These are phyloP conservation scores for Amblyteles armatorius DNA, from an alignment of 2,888 invertebrate genomes.

Conservation along the genomic window DNA sequence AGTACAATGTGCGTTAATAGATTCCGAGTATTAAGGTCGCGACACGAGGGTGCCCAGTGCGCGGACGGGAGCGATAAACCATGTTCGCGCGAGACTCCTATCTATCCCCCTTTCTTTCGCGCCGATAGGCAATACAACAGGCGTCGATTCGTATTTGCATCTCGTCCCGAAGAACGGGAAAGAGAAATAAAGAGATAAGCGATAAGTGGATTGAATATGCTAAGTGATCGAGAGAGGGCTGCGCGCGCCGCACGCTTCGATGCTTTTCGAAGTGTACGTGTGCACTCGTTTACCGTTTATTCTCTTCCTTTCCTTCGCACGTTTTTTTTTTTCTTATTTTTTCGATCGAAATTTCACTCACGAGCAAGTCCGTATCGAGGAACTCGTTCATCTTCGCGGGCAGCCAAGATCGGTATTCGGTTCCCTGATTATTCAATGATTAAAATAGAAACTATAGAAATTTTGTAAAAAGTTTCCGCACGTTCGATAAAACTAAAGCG, in stretches of 20 bases:
- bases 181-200: constrained; percentile 40
- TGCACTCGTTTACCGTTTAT: constrained; percentile 7
- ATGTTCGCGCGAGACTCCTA: constrained; percentile 48
- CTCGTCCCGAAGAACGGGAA: constrained; percentile 6
- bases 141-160: constrained; percentile 15
- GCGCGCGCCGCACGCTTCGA: constrained; percentile 21
- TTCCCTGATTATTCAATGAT: not conserved
- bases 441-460: not conserved
- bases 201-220: constrained; percentile 29
- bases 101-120: constrained; percentile 48
- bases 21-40: constrained; percentile 66
- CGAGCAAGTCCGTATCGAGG: not conserved
- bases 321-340: not conserved
- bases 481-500: constrained; percentile 3
- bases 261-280: constrained; percentile 14
- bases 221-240: constrained; percentile 9
- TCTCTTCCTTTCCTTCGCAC: not conserved
- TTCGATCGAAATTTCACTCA: not conserved
- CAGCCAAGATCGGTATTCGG: not conserved
- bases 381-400: constrained; percentile 1
- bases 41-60: constrained; percentile 55
- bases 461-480: no score
- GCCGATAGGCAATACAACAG: constrained; percentile 9
- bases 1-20: constrained; percentile 56
- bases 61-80: constrained; percentile 61